Conservation (phyloP, 2,888 invertebrate genomes). For the Teleogryllus oceanicus region DNA sequence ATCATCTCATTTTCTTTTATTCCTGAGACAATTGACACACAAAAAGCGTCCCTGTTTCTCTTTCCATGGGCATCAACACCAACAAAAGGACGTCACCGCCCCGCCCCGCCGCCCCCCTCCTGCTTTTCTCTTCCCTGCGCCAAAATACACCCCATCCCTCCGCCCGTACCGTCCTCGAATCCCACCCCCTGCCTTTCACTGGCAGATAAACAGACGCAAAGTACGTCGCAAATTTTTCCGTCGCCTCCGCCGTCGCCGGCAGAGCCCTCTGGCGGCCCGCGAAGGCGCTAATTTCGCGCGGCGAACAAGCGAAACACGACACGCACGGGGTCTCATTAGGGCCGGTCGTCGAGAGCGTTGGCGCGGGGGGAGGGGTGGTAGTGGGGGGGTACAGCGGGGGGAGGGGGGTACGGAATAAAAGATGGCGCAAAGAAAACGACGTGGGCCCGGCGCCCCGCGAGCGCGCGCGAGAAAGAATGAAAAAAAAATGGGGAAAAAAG, state of each 20-base stretch:
- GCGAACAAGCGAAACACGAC: slow-evolving; percentile 8
- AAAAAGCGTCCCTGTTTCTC: no score
- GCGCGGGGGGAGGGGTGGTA: background rate
- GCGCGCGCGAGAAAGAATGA: background rate
- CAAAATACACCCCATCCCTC: no score
- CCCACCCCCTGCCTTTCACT: no score
- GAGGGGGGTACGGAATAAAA: background rate
- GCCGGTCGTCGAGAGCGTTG: background rate
- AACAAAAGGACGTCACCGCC: no score
- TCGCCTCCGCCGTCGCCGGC: background rate
- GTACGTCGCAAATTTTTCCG: background rate
- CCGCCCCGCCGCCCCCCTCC: no score
- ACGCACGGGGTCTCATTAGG: slow-evolving; percentile 6
- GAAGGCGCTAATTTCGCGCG: slow-evolving; percentile 18
- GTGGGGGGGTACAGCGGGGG: background rate
- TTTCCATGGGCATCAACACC: no score
- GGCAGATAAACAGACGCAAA: background rate
- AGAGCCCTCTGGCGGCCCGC: background rate
- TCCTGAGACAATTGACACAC: no score
- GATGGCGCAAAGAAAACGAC: background rate
- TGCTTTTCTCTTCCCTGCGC: no score
- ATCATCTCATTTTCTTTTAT: no score
- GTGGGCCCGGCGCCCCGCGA: background rate
- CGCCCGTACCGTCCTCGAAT: no score
- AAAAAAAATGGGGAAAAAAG: background rate